A percentile compares a stretch with the other conserved stretches of the same genome.
These are phyloP conservation scores for Cynopterus sphinx DNA, from an alignment of 2,797 vertebrate species.

Conservation along the genomic window DNA sequence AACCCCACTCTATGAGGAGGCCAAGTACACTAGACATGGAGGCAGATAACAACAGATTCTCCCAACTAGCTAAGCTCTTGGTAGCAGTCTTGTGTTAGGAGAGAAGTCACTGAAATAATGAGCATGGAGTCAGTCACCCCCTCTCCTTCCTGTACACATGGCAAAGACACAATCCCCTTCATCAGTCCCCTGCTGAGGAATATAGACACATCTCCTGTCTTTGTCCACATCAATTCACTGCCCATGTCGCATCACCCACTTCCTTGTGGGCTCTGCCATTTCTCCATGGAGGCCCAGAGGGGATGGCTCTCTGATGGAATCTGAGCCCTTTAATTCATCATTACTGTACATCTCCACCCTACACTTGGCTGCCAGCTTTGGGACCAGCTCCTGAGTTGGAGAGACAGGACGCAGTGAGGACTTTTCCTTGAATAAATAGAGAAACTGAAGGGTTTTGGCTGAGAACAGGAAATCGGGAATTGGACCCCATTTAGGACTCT, in stretches of 20 bases:
- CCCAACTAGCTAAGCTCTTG: background rate
- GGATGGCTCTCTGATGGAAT: background rate
- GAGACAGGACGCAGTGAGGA: background rate
- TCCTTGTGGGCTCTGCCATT: background rate
- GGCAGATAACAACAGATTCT: background rate
- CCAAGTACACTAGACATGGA: background rate
- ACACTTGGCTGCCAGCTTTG: background rate
- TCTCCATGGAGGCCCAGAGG: background rate
- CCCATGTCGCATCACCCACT: background rate
- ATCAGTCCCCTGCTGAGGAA: background rate
- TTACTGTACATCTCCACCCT: background rate
- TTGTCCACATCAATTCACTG: background rate
- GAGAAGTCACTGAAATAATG: background rate
- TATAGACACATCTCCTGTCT: background rate
- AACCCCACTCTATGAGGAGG: background rate
- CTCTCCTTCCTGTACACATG: background rate
- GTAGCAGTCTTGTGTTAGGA: background rate
- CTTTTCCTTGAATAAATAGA: background rate
- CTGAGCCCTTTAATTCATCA: background rate
- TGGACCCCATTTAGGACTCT: background rate
- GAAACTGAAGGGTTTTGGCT: background rate
- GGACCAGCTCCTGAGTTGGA: background rate
- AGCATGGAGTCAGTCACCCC: background rate
- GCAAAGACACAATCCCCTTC: background rate
- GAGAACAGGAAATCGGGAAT: background rate